Evolutionary conservation across 1,140 invertebrate genomes (phyloP).

Genomic region (Drosophila simulans): DNA sequence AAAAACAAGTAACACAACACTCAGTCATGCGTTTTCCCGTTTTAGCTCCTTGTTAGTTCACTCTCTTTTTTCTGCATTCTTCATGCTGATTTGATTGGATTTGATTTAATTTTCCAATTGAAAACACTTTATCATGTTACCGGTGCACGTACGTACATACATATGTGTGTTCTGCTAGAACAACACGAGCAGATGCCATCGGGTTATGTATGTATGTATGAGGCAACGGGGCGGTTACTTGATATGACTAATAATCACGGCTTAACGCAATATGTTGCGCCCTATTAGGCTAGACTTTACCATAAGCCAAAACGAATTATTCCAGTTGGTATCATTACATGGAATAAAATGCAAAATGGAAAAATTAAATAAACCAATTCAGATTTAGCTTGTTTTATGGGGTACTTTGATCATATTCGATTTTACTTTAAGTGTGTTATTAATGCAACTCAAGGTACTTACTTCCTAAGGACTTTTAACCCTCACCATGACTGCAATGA

Average conservation of each 20-base stretch:
- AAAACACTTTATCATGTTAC: slow-evolving; percentile 80
- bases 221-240: slow-evolving; percentile 38
- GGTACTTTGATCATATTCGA: too few relatives aligned
- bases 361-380: too few relatives aligned
- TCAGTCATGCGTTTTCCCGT: slow-evolving; percentile 62
- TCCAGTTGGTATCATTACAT: slow-evolving; percentile 2
- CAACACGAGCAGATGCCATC: slow-evolving; percentile 34
- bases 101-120: slow-evolving; percentile 83
- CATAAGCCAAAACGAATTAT: slow-evolving; percentile 20
- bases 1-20: slow-evolving; percentile 41
- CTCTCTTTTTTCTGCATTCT: slow-evolving; percentile 32
- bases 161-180: slow-evolving; percentile 20
- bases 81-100: slow-evolving; percentile 76
- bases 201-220: slow-evolving; percentile 8
- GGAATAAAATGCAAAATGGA: too few relatives aligned
- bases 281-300: slow-evolving; percentile 44
- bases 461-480: not conserved
- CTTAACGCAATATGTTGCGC: slow-evolving; percentile 33
- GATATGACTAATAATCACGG: slow-evolving; percentile 43
- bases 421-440: not conserved
- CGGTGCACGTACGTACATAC: not conserved
- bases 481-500: not conserved
- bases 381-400: too few relatives aligned
- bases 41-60: slow-evolving; percentile 40
- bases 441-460: slow-evolving; percentile 21